Percentiles rank a stretch among this genome's conserved stretches.
These are phyloP conservation scores for Pseudomugil gertrudae DNA, from an alignment of 2,797 vertebrate species.

Conservation along the genomic window DNA sequence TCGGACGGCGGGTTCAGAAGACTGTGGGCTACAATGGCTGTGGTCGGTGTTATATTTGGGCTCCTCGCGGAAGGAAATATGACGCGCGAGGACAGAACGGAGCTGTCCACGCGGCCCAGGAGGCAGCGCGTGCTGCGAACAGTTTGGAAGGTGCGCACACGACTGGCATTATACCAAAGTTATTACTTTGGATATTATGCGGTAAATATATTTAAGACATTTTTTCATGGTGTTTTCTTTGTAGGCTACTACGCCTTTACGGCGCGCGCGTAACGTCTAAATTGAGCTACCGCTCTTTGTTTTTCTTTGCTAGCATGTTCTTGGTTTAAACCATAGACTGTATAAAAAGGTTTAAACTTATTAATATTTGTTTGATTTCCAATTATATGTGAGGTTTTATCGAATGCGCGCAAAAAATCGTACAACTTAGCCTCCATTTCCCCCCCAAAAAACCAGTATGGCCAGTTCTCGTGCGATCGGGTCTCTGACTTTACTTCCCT, in stretches of 20 bases:
- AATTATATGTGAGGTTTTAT: not conserved
- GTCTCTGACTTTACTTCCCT: conserved; percentile 5
- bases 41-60: conserved; percentile 52
- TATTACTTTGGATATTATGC: not conserved
- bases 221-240: not conserved
- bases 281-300: not conserved
- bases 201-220: too few relatives aligned
- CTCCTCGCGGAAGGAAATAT: conserved; percentile 60
- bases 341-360: not conserved
- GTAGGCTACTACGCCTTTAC: too few relatives aligned
- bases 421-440: not conserved
- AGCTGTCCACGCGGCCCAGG: conserved; percentile 37
- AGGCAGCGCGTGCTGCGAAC: conserved; percentile 16
- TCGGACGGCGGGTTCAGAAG: conserved; percentile 5
- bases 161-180: not conserved
- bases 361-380: not conserved
- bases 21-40: conserved; percentile 19
- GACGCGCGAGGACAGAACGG: conserved; percentile 48
- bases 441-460: not conserved
- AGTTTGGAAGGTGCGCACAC: conserved; percentile 46
- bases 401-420: not conserved
- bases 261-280: conserved; percentile 1
- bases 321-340: too few relatives aligned
- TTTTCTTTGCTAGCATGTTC: not conserved
- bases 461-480: not conserved